phyloP scores from a whole-genome alignment of 2,113 vertebrate genomes.

The Paracanthobrama guichenoti region DNA sequence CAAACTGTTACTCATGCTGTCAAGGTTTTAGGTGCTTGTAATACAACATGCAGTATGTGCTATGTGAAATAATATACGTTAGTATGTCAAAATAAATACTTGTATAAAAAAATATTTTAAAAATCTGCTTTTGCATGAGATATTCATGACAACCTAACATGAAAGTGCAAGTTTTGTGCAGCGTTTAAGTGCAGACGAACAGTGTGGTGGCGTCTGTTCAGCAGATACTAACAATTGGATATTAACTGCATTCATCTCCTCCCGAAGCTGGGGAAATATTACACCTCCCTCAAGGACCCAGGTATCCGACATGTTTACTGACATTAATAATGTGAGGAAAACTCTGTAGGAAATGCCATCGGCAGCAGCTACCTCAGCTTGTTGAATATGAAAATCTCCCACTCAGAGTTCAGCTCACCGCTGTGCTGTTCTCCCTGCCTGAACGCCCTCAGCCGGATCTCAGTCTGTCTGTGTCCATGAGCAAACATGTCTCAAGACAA shows the following conservation, averaged over 20 bases:
- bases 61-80: neutral
- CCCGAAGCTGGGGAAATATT: constrained; percentile 25
- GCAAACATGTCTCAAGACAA: constrained; percentile 18
- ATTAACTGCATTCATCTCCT: constrained; percentile 9
- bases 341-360: constrained; percentile 34
- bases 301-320: constrained; percentile 40
- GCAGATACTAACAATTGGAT: constrained; percentile 4
- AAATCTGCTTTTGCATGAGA: neutral
- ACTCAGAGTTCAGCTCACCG: neutral
- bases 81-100: neutral
- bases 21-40: neutral
- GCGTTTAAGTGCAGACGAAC: neutral
- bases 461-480: neutral
- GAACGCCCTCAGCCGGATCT: constrained; percentile 8
- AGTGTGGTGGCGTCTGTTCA: neutral
- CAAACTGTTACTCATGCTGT: constrained; percentile 30
- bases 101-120: neutral
- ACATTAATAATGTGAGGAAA: constrained; percentile 43
- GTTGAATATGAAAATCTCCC: constrained; percentile 31
- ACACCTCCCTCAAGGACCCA: constrained; percentile 18
- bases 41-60: neutral
- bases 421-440: constrained; percentile 20
- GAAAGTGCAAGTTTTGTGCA: neutral
- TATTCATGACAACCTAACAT: neutral
- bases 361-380: neutral